Evolutionary conservation across 1,140 invertebrate species (phyloP), one percentile per base, ranked within the genome.

Genomic region (Heliconius congener): DNA sequence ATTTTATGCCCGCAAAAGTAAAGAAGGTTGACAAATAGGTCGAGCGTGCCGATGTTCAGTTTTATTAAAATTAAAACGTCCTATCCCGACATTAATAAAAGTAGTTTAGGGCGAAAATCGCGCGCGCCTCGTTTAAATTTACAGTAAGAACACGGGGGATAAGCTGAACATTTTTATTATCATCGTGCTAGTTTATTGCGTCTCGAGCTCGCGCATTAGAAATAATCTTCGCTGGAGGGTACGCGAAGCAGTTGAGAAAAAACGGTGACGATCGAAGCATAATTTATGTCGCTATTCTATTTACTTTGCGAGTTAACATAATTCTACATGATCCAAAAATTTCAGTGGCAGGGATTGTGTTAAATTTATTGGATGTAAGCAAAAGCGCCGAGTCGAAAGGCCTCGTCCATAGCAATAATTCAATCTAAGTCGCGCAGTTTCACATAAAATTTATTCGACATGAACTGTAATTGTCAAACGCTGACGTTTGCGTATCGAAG

Each of bases 1-100:
- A 93, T 93, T 93, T 93, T 86, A 88, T 87, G 91, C 90, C 90
- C 91, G 89, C 90, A 89, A 93, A 92, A 93, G 91, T 94, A 93
- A 93, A 91, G 90, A 93, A 90, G 92, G 90, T 94, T 94, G 92
- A 93, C 93, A 93, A 94, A 94, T 93, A 92, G 88, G 87, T 89
- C 86, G 87, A 84, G 87, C 91, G 92, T 93, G 91, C 90, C 86
- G 90, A 90, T 91, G 90, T 91, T 93, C 91, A 88, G 89, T 91
- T 92, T 93, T 93, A 94, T 93, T 94, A 94, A 94, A 94, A 93
- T 92, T 94, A 94, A 94, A 94, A 91, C 83, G 87, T 90, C 88
- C 88, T 87, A 88, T 88, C 86, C 79, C 86, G 86, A 89, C 86
- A 87, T 91, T 91, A 90, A 91, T 90, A 90, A 89, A 89, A 88